Evolutionary conservation across 2,888 invertebrate species (phyloP).

Genomic region (Pachliopta kotzebuea): DNA sequence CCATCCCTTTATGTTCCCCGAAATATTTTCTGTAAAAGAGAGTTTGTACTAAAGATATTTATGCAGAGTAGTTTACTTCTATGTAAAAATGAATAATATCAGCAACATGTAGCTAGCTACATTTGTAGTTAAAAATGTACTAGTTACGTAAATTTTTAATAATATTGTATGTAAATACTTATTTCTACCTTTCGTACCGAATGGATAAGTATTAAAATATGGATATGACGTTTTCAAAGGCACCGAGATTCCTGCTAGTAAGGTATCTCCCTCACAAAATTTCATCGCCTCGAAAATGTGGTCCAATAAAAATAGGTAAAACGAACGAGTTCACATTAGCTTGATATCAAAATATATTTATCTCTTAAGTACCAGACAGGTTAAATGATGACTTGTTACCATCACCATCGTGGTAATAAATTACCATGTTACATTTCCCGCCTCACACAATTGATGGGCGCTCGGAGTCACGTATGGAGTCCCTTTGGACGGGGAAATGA

Average conservation of each 20-base stretch:
- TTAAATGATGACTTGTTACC: conserved; percentile 39
- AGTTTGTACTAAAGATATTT: too few species aligned
- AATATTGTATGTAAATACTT: neutral
- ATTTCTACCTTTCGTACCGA: neutral
- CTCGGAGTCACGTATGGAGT: conserved; percentile 68
- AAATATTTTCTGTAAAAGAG: too few species aligned
- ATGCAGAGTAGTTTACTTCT: too few species aligned
- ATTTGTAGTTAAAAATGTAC: too few species aligned
- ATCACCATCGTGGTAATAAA: conserved; percentile 59
- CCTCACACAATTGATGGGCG: conserved; percentile 60
- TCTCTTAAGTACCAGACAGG: conserved; percentile 30
- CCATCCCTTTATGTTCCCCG: too few species aligned
- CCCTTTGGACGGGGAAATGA: conserved; percentile 75
- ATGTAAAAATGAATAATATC: too few species aligned
- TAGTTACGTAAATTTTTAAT: neutral
- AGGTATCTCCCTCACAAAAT: conserved; percentile 8
- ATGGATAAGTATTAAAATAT: neutral
- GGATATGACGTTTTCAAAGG: neutral
- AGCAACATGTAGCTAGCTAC: too few species aligned
- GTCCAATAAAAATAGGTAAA: conserved; percentile 23
- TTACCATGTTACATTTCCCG: conserved; percentile 54
- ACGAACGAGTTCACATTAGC: conserved; percentile 22
- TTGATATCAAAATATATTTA: conserved; percentile 31
- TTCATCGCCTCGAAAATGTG: conserved; percentile 22
- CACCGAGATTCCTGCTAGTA: neutral